Percentiles rank a stretch among this genome's conserved stretches.
phyloP scores from a whole-genome alignment of 1,140 invertebrate species.

The Ruditapes philippinarum region DNA sequence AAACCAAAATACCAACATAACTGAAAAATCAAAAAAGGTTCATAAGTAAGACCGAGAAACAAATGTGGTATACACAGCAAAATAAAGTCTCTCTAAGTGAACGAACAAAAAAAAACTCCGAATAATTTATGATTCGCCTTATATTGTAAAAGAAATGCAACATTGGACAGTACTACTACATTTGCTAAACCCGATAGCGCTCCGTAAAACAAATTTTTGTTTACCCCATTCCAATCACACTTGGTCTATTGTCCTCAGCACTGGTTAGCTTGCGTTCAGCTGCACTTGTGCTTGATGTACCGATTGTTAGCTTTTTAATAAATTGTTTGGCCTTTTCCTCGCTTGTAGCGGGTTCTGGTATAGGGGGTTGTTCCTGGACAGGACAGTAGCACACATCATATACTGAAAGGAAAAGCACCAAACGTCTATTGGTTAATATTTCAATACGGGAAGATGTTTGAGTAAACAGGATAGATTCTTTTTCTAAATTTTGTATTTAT shows the following conservation, averaged over 20 bases:
- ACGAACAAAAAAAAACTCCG: too few species aligned
- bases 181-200: too few species aligned
- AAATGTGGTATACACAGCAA: too few species aligned
- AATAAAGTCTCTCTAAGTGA: too few species aligned
- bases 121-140: too few species aligned
- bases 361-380: constrained; percentile 40
- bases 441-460: neutral
- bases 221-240: constrained; percentile 71
- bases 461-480: too few species aligned
- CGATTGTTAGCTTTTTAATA: constrained; percentile 62
- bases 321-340: constrained; percentile 36
- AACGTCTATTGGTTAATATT: neutral
- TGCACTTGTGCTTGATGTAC: constrained; percentile 68
- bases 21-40: constrained; percentile 14
- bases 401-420: constrained; percentile 19
- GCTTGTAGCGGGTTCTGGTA: constrained; percentile 22
- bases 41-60: too few species aligned
- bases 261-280: constrained; percentile 66
- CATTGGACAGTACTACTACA: too few species aligned
- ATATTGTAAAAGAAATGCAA: too few species aligned
- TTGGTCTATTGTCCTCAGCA: constrained; percentile 71
- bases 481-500: neutral
- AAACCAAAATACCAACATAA: constrained; percentile 56
- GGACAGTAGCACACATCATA: constrained; percentile 55
- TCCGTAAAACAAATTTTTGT: too few species aligned